These are phyloP conservation scores for Tympanuchus pallidicinctus DNA, from an alignment of 2,113 vertebrate species.

Conservation along the genomic window DNA sequence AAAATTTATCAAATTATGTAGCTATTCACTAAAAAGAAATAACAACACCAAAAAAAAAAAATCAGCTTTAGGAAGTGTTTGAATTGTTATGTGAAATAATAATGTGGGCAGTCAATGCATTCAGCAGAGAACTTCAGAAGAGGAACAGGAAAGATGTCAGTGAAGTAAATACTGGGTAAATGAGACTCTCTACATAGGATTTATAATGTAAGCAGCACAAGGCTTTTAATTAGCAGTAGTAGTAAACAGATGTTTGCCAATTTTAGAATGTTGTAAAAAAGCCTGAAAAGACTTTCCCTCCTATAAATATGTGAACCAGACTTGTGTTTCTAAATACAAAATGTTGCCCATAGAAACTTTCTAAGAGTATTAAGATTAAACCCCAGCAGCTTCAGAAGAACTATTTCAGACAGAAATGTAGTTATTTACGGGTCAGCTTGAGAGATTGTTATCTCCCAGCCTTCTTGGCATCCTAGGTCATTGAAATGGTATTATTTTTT, in stretches of 20 bases:
- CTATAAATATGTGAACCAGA: background rate
- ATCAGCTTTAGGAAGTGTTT: background rate
- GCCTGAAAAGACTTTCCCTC: background rate
- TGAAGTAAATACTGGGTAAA: background rate
- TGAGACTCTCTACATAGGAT: background rate
- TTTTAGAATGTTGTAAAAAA: background rate
- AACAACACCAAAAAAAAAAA: background rate
- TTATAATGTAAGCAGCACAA: background rate
- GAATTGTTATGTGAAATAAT: background rate
- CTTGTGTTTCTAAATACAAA: background rate
- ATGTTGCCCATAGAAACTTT: background rate
- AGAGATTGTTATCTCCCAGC: background rate
- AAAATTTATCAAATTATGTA: background rate
- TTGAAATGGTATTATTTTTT: background rate
- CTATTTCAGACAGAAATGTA: background rate
- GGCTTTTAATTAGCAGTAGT: background rate
- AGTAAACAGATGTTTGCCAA: background rate
- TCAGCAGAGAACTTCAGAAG: background rate
- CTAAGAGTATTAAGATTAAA: background rate
- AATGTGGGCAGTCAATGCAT: background rate
- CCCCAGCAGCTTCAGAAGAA: background rate
- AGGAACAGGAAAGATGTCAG: background rate
- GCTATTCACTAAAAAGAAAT: background rate
- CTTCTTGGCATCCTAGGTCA: background rate
- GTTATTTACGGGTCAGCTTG: background rate